These are phyloP conservation scores for Arrhamphus sclerolepis DNA, from an alignment of 2,797 vertebrate species.

Conservation along the genomic window DNA sequence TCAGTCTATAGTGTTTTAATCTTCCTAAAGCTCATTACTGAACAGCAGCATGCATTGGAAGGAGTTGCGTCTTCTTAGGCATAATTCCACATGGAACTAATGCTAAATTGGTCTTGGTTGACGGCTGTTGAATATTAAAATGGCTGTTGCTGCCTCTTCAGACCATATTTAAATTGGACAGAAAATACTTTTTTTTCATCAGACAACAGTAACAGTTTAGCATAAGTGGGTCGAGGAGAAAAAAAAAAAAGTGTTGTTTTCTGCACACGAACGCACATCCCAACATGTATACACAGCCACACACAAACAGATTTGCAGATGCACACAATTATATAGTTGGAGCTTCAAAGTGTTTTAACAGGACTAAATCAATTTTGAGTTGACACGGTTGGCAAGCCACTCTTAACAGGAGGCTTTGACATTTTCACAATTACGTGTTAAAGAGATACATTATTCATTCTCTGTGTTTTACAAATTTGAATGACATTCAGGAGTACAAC, in stretches of 20 bases:
- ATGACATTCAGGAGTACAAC: constrained; percentile 69
- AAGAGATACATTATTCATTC: constrained; percentile 84
- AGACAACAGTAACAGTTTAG: constrained; percentile 86
- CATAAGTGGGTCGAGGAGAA: constrained; percentile 79
- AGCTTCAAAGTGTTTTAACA: constrained; percentile 86
- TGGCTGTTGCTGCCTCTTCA: constrained; percentile 79
- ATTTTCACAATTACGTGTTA: constrained; percentile 85
- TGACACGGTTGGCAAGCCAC: constrained; percentile 86
- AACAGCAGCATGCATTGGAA: constrained; percentile 81
- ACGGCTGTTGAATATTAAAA: constrained; percentile 87
- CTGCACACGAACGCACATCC: constrained; percentile 56
- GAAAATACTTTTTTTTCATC: constrained; percentile 80
- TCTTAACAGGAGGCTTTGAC: constrained; percentile 83
- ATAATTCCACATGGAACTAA: constrained; percentile 85
- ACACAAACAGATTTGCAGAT: constrained; percentile 33
- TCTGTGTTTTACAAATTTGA: constrained; percentile 80
- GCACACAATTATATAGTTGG: constrained; percentile 79
- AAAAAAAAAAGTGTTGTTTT: constrained; percentile 73
- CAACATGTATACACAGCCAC: constrained; percentile 36
- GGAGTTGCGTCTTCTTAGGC: constrained; percentile 80
- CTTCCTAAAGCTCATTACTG: constrained; percentile 80
- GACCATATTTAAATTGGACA: constrained; percentile 86
- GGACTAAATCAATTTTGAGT: constrained; percentile 85
- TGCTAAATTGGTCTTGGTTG: constrained; percentile 87
- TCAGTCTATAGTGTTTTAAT: constrained; percentile 80